Base-by-base conservation (phyloP, 2,113 vertebrate genomes). In the Scopus umbretta region DNA sequence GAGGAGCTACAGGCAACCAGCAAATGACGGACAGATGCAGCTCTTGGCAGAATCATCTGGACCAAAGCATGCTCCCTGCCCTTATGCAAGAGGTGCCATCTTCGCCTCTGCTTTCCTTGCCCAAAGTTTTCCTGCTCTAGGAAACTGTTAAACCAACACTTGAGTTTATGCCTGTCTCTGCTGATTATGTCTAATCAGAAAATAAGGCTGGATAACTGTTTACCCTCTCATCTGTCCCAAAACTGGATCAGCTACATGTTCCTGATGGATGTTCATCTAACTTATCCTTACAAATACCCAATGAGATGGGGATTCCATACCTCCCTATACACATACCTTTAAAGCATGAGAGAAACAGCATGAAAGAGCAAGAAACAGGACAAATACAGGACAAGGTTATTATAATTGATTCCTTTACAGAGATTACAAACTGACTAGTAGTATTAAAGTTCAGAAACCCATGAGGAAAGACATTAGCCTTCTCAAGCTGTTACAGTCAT, bases 121-220 rank as follows among this genome's bases (percentile, higher is more conserved):
- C 58, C 16, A 1, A 58, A 47, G 21, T 14, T 63, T 20, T 55
- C 22, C 50, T 71, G 52, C 49, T 76, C 58, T 16, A 70, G 53
- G 26, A 71, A 90, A 52, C 50, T 20, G 10, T 67, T 66, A 43
- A 62, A 66, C 15, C n/a, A 90, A 11, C 56, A 36, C 11, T 11
- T 25, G 10, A 67, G 16, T 67, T 84, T 17, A 67, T 21, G 18
- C 15, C 3, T 32, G 59, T 18, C 58, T 62, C 21, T 66, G 38
- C 17, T 23, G 17, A 17, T 32, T 47, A 6, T 2, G 4, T 62
- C 50, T n/a, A 29, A 27, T 9, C 0, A 0, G 34, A 56, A 76
- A 32, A 7, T 4, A 11, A 58, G 18, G 67, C 67, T 87, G 61
- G 5, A 80, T 36, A 27, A 52, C 53, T 82, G 38, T 49, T 80